Percentiles rank a stretch among this genome's conserved stretches.
Conservation (phyloP, 2,113 vertebrate genomes). For the Gila orcuttii region DNA sequence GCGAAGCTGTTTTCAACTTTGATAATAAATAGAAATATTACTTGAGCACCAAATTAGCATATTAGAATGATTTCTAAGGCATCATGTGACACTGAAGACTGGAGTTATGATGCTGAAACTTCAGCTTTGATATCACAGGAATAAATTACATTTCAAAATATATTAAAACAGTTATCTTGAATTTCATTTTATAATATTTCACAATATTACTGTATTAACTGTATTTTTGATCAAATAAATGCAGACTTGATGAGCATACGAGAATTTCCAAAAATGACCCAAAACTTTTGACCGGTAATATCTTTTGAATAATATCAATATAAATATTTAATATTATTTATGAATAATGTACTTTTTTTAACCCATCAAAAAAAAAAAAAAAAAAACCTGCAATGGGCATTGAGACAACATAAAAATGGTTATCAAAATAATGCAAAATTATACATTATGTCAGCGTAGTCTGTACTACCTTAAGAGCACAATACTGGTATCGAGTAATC, state of each 20-base stretch:
- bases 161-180: not conserved
- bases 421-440: not conserved
- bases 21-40: too few species aligned
- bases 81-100: too few species aligned
- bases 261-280: not conserved
- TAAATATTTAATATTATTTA: not conserved
- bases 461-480: slow-evolving; percentile 88
- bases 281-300: not conserved
- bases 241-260: too few species aligned
- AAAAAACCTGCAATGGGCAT: not conserved
- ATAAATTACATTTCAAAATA: not conserved
- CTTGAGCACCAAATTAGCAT: too few species aligned
- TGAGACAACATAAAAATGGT: not conserved
- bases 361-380: not conserved
- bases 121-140: too few species aligned
- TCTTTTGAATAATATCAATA: not conserved
- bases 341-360: not conserved
- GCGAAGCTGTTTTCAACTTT: too few species aligned
- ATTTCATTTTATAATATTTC: not conserved
- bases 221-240: not conserved
- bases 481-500: slow-evolving; percentile 97
- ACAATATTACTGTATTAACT: not conserved
- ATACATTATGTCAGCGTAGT: not conserved
- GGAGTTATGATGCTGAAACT: too few species aligned
- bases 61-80: too few species aligned